Conservation (phyloP, 2,888 invertebrate species). For the Phasia obesa region DNA sequence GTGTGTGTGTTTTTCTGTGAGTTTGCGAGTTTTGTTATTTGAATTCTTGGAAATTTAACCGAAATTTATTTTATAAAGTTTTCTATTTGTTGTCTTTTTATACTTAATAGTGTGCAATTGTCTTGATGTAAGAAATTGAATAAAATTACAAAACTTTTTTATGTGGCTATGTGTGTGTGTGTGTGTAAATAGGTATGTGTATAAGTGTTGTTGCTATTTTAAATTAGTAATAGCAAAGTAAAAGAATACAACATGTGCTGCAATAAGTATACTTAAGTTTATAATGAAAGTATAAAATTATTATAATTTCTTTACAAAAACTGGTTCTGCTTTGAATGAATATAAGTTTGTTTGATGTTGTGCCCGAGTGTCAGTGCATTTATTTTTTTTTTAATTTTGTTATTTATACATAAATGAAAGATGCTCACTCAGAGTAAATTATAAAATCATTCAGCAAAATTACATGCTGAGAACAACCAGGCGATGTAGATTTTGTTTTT, state of each 20-base stretch:
- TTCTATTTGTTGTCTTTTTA: no score
- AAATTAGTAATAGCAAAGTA: slow-evolving; percentile 1
- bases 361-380: not conserved
- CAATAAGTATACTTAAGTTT: not conserved
- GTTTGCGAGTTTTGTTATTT: no score
- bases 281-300: not conserved
- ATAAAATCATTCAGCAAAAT: slow-evolving; percentile 59
- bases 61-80: no score
- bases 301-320: slow-evolving; percentile 7
- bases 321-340: not conserved
- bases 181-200: no score
- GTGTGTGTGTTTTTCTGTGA: no score
- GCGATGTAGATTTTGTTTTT: slow-evolving; percentile 27
- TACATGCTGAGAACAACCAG: slow-evolving; percentile 49
- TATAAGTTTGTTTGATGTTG: not conserved
- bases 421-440: slow-evolving; percentile 22
- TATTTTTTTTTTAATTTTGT: not conserved
- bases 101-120: not conserved
- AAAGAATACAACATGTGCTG: not conserved
- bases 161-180: not conserved
- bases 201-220: not conserved
- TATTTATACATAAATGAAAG: not conserved
- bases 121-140: not conserved
- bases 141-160: not conserved
- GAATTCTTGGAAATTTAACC: no score